Evolutionary conservation across 2,888 invertebrate genomes (phyloP), one percentile per base, ranked within the genome.

Genomic region (Callosobruchus maculatus): DNA sequence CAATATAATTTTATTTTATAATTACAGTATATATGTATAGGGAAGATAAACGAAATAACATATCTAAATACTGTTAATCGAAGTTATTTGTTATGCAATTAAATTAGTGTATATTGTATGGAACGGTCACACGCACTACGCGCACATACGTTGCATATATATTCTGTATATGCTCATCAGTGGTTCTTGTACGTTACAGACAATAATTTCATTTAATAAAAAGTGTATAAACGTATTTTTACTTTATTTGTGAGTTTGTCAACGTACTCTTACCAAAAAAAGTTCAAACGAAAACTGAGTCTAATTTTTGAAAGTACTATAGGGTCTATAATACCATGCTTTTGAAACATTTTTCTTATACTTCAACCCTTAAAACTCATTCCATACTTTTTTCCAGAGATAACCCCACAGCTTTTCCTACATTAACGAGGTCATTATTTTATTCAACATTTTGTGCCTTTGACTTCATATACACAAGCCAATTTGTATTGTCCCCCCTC

Each of bases 171-270:
- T 26, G 26, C 26, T 49, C 49, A 49, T 49, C 49, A 82, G 82
- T 83, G 80, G 83, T 77, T 78, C 84, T 84, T 86, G 85, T 86
- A 86, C 82, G 83, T 84, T 85, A 81, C 85, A 84, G 87, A 87
- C 87, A 87, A 87, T 87, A 87, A 87, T 84, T 83, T 80, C 82
- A 84, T 83, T 84, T 84, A 86, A 86, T 86, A 86, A 85, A 86
- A 80, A 70, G 13, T 49, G 18, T 49, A 7, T 49, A 49, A 49
- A 49, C 49, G 49, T 7, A 49, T 5, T 49, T 49, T 49, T 18
- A 49, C 18, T 13, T 49, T 79, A 85, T 83, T 82, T 82, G 80
- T 80, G 81, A 30, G 30, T 30, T n/a, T n/a, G 7, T 26, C 26
- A 26, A 26, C 26, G 7, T 26, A n/a, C n/a, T n/a, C n/a, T n/a